phyloP scores from a whole-genome alignment of 2,888 invertebrate genomes.

The Thereva nobilitata region DNA sequence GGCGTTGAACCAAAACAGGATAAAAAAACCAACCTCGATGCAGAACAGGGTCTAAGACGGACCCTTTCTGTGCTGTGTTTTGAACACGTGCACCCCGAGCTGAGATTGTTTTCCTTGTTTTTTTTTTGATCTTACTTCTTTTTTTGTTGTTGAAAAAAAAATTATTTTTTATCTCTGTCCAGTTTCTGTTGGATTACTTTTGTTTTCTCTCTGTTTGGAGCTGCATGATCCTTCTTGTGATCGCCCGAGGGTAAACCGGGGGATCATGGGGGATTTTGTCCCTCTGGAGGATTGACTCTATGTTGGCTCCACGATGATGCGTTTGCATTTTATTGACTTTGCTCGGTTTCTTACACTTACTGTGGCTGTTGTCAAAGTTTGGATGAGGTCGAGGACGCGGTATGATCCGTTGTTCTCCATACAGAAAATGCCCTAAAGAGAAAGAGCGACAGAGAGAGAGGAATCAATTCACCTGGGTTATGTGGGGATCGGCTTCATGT shows the following conservation, averaged over 20 bases:
- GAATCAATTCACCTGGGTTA: constrained; percentile 19
- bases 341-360: constrained; percentile 16
- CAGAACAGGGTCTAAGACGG: neutral
- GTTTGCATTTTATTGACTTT: constrained; percentile 12
- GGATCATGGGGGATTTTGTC: neutral
- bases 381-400: constrained; percentile 12
- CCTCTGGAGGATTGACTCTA: neutral
- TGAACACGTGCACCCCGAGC: constrained; percentile 29
- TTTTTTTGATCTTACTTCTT: neutral
- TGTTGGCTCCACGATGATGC: neutral
- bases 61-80: constrained; percentile 27
- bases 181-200: constrained; percentile 15
- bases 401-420: neutral
- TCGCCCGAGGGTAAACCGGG: neutral
- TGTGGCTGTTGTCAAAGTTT: neutral
- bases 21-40: constrained; percentile 2
- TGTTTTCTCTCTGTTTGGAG: neutral
- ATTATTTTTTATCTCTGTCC: constrained; percentile 4
- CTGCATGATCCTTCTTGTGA: neutral
- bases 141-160: neutral
- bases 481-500: constrained; percentile 2
- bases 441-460: no score
- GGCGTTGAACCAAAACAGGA: constrained; percentile 12
- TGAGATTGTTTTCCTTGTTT: constrained; percentile 18
- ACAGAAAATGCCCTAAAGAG: neutral